Evolutionary conservation across 2,113 vertebrate genomes (phyloP).

Genomic region (Melospiza georgiana): DNA sequence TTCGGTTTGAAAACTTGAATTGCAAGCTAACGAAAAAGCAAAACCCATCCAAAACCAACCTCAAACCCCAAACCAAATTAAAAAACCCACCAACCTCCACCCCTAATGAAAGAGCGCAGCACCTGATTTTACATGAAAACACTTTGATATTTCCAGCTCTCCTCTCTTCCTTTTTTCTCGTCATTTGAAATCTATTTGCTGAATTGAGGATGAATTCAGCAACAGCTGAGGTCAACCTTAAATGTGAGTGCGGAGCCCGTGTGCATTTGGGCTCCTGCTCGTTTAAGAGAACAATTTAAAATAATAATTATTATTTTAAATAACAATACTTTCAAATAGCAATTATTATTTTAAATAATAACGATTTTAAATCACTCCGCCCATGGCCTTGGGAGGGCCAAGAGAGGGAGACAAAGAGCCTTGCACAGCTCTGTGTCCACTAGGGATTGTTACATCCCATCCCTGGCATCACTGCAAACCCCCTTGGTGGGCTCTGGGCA

Average conservation of each 20-base stretch:
- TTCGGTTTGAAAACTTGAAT: constrained; percentile 52
- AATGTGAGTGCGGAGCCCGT: not conserved
- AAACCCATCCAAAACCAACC: constrained; percentile 15
- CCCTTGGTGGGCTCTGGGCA: accelerated
- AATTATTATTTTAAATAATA: not conserved
- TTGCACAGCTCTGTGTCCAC: not conserved
- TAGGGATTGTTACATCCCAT: not conserved
- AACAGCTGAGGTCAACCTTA: constrained; percentile 5
- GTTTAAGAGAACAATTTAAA: not conserved
- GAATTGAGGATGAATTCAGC: constrained; percentile 3
- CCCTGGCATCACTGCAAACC: not conserved
- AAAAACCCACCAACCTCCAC: constrained; percentile 51
- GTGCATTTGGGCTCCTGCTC: not conserved
- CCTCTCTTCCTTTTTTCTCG: not conserved
- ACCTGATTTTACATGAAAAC: constrained; percentile 45
- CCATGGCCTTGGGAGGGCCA: not conserved
- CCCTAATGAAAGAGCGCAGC: constrained; percentile 6
- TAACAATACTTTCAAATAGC: not conserved
- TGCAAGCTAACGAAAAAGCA: constrained; percentile 6
- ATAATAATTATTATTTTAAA: not conserved
- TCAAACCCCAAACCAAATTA: constrained; percentile 60
- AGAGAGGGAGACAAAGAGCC: constrained; percentile 64
- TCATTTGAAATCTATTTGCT: constrained; percentile 7
- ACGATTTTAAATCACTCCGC: not conserved
- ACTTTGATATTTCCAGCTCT: constrained; percentile 34